Percentiles rank a stretch among this genome's conserved stretches.
Conservation (phyloP, 2,797 vertebrate genomes). For the Cyclopterus lumpus region DNA sequence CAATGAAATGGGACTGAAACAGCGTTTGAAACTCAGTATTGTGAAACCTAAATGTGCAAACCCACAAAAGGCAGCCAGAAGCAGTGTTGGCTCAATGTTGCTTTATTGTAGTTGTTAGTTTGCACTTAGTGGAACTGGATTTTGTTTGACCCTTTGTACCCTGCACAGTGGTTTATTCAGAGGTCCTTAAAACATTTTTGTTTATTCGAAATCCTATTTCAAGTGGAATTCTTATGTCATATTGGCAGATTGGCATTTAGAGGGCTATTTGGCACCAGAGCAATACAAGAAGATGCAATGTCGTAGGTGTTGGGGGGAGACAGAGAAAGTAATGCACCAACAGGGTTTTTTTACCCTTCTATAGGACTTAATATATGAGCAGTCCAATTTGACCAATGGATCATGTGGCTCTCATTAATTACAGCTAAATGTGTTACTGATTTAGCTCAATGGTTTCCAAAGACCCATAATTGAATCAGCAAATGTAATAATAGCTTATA, state of each 20-base stretch:
- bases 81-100: not conserved
- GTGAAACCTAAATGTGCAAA: constrained; percentile 16
- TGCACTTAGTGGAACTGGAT: not conserved
- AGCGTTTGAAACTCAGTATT: constrained; percentile 1
- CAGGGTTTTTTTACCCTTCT: not conserved
- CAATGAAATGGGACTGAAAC: constrained; percentile 24
- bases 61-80: constrained; percentile 14
- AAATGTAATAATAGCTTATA: constrained; percentile 55
- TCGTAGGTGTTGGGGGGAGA: constrained; percentile 22
- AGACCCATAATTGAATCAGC: constrained; percentile 65
- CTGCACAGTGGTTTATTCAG: not conserved
- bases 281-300: constrained; percentile 16
- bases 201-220: constrained; percentile 6
- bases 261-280: constrained; percentile 13
- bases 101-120: constrained; percentile 5
- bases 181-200: constrained; percentile 19
- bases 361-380: not conserved
- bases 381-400: constrained; percentile 30
- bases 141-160: constrained; percentile 9
- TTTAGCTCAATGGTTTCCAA: constrained; percentile 52
- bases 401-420: constrained; percentile 48
- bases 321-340: not conserved
- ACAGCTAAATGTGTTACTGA: constrained; percentile 46
- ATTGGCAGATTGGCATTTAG: constrained; percentile 22
- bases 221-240: constrained; percentile 22